Percentiles rank a stretch among this genome's conserved stretches.
Conservation (phyloP, 1,140 invertebrate genomes). For the Drosophila hydei region DNA sequence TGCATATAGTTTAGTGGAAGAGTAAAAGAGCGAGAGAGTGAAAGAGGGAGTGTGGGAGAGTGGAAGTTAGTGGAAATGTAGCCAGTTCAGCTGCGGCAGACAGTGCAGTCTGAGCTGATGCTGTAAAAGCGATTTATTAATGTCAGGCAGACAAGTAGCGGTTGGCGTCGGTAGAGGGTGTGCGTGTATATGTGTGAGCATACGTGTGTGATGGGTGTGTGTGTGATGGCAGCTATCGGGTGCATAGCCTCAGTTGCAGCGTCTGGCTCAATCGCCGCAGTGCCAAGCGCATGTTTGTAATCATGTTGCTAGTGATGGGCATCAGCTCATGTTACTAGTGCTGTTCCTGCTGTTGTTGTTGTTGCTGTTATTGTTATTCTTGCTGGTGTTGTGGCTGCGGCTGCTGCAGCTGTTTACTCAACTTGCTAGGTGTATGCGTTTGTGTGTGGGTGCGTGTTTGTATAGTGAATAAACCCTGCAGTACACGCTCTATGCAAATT, state of each 20-base stretch:
- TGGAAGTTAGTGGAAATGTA: slow-evolving; percentile 29
- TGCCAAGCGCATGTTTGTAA: slow-evolving; percentile 66
- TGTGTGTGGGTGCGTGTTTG: slow-evolving; percentile 32
- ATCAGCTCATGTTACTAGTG: slow-evolving; percentile 62
- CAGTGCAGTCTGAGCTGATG: slow-evolving; percentile 42
- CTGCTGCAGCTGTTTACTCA: slow-evolving; percentile 59
- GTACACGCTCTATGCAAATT: slow-evolving; percentile 5
- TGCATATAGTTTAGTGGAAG: not conserved
- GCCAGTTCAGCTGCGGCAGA: slow-evolving; percentile 51
- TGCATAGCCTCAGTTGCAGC: slow-evolving; percentile 29
- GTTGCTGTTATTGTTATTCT: not conserved
- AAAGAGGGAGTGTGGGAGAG: too few species aligned
- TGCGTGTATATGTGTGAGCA: not conserved
- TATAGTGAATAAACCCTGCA: slow-evolving; percentile 13
- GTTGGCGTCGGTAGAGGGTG: slow-evolving; percentile 56
- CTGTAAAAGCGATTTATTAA: slow-evolving; percentile 81
- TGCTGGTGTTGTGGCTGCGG: slow-evolving; percentile 12
- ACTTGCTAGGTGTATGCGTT: slow-evolving; percentile 20
- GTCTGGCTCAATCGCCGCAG: slow-evolving; percentile 27
- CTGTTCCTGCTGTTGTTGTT: slow-evolving; percentile 6
- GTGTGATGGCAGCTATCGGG: slow-evolving; percentile 17
- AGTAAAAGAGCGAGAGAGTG: slow-evolving; percentile 14
- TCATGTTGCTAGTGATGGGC: slow-evolving; percentile 74
- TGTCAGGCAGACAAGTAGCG: slow-evolving; percentile 79
- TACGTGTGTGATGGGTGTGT: slow-evolving; percentile 1